These are phyloP conservation scores for Aegypius monachus DNA, from an alignment of 2,113 vertebrate genomes.

Conservation along the genomic window DNA sequence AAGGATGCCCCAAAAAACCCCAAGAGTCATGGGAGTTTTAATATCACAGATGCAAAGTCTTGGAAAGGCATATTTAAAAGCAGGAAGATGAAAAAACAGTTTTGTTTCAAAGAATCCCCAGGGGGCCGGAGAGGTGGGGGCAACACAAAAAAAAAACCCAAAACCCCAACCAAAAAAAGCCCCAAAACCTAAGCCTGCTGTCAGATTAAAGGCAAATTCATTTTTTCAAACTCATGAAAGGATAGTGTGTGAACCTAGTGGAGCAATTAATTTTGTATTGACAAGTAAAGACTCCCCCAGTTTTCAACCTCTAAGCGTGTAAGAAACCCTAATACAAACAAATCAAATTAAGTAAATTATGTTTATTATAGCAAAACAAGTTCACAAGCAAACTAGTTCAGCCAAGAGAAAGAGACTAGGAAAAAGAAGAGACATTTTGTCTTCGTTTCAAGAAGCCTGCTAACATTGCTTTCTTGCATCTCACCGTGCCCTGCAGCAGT, in stretches of 20 bases:
- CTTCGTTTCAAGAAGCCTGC: background rate
- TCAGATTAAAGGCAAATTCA: background rate
- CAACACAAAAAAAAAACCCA: background rate
- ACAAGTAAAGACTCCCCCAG: background rate
- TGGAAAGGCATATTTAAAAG: background rate
- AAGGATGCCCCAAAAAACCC: background rate
- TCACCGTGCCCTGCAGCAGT: background rate
- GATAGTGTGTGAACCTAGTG: background rate
- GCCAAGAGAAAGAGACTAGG: background rate
- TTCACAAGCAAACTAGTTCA: background rate
- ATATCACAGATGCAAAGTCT: background rate
- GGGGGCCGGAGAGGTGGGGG: too few relatives aligned
- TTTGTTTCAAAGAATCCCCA: background rate
- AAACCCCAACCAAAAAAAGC: background rate
- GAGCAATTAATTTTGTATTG: background rate
- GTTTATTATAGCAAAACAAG: background rate
- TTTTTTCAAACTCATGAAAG: background rate
- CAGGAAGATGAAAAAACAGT: background rate
- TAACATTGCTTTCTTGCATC: background rate
- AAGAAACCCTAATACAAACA: background rate
- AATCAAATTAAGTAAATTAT: background rate
- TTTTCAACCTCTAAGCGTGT: background rate
- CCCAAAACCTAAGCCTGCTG: background rate
- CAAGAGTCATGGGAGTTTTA: background rate
- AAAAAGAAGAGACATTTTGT: background rate